These are phyloP conservation scores for Halictus rubicundus DNA, from an alignment of 1,140 invertebrate species.

Conservation along the genomic window DNA sequence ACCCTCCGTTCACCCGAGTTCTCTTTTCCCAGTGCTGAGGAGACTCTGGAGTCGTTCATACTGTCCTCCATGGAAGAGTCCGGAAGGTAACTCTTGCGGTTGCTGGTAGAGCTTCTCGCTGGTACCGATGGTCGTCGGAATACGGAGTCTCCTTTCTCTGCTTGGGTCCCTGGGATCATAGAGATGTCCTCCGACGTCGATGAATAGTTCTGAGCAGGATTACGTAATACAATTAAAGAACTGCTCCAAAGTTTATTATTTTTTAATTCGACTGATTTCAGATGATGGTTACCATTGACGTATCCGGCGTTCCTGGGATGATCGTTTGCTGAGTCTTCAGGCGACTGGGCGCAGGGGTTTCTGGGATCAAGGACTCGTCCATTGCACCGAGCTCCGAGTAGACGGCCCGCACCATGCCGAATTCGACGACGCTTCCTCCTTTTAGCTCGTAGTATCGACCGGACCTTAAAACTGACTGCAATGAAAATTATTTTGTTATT, in stretches of 20 bases:
- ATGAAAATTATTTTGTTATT: no score
- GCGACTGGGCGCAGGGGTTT: constrained; percentile 52
- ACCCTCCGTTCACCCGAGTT: constrained; percentile 2
- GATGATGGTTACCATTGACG: constrained; percentile 51
- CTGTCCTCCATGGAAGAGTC: constrained; percentile 12
- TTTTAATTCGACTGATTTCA: no score
- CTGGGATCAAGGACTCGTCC: constrained; percentile 45
- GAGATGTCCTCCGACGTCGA: constrained; percentile 45
- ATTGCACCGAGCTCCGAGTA: constrained; percentile 29
- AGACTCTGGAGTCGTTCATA: constrained; percentile 3
- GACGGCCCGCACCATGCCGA: constrained; percentile 60
- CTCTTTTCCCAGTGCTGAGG: background rate
- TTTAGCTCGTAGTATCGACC: constrained; percentile 68
- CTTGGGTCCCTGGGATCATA: constrained; percentile 59
- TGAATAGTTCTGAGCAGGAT: constrained; percentile 48
- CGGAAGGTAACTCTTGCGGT: background rate
- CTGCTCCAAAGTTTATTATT: no score
- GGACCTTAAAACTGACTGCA: constrained; percentile 59
- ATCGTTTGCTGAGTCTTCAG: background rate
- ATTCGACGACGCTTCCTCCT: constrained; percentile 63
- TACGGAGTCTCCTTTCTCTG: background rate
- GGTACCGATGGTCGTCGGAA: constrained; percentile 44
- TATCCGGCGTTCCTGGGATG: constrained; percentile 63
- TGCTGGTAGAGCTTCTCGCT: background rate
- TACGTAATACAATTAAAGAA: background rate